Evolutionary conservation across 2,797 vertebrate species (phyloP).

Genomic region (Hylomyscus alleni): DNA sequence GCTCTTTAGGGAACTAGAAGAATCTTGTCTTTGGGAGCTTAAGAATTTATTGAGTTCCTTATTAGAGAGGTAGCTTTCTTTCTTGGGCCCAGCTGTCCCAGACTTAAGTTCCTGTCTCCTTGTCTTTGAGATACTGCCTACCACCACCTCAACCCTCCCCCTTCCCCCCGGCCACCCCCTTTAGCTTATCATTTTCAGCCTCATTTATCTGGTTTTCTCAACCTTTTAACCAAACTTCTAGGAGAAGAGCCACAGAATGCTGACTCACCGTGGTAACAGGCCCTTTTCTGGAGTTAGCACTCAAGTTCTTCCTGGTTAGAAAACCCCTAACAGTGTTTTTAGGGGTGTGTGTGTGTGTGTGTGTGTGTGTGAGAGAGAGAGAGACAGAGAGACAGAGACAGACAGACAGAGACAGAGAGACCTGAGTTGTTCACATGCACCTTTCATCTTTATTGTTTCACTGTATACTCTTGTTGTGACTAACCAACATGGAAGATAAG

Average conservation of each 20-base stretch:
- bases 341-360: no score
- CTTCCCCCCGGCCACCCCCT: background rate
- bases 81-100: background rate
- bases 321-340: background rate
- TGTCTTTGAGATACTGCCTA: background rate
- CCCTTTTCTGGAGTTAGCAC: background rate
- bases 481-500: background rate
- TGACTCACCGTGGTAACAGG: accelerated
- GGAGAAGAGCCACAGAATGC: background rate
- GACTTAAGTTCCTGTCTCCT: background rate
- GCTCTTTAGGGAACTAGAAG: background rate
- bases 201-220: background rate
- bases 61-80: background rate
- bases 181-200: background rate
- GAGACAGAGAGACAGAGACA: no score
- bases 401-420: no score
- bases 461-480: background rate
- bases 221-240: background rate
- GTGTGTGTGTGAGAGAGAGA: no score
- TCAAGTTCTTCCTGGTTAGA: background rate
- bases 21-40: background rate
- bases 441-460: background rate
- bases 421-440: background rate
- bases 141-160: no score
- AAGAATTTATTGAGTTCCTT: background rate